These are phyloP conservation scores for Lasioglossum marginatum DNA, from an alignment of 2,888 invertebrate genomes.

Conservation along the genomic window DNA sequence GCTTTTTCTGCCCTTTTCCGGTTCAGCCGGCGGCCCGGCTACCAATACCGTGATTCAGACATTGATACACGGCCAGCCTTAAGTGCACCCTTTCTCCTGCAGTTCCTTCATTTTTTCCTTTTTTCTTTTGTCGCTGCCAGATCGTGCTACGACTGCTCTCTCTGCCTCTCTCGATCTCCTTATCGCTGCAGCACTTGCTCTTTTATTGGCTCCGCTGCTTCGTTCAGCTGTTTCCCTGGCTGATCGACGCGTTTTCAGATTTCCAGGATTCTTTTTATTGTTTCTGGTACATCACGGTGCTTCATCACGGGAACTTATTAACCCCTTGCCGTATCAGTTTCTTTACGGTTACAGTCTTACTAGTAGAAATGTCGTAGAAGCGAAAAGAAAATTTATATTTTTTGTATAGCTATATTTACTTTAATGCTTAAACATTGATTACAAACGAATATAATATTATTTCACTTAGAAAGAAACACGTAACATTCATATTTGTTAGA, in stretches of 20 bases:
- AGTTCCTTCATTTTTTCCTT: not conserved
- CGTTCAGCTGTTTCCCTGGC: not conserved
- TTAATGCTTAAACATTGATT: too few species aligned
- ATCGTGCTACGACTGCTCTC: not conserved
- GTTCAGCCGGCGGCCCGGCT: constrained; percentile 45
- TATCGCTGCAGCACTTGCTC: not conserved
- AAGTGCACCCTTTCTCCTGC: constrained; percentile 40
- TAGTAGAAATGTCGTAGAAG: too few species aligned
- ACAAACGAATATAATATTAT: too few species aligned
- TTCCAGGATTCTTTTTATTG: not conserved
- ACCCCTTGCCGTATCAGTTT: too few species aligned
- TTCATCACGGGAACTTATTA: not conserved
- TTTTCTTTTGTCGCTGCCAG: not conserved
- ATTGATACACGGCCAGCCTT: constrained; percentile 42
- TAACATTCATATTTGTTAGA: too few species aligned
- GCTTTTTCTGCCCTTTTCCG: constrained; percentile 68
- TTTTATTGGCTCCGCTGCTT: not conserved
- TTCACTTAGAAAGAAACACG: too few species aligned
- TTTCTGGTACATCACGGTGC: not conserved
- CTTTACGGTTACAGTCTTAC: too few species aligned
- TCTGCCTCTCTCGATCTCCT: not conserved
- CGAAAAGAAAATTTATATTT: too few species aligned
- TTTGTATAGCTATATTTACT: too few species aligned
- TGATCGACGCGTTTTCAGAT: not conserved
- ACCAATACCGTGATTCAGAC: constrained; percentile 44